phyloP scores from a whole-genome alignment of 2,888 invertebrate genomes.

The Papilio gigon region DNA sequence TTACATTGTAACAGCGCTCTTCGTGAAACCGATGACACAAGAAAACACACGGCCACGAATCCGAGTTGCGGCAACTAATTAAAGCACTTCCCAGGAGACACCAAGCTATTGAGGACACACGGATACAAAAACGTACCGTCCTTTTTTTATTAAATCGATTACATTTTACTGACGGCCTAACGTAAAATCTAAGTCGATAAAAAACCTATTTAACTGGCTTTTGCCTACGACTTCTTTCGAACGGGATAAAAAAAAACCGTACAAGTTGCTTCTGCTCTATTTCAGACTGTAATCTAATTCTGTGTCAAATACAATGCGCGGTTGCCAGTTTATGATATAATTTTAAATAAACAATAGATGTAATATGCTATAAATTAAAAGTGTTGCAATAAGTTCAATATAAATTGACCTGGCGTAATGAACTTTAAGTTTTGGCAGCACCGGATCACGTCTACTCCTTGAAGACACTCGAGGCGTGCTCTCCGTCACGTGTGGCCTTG shows the following conservation, averaged over 20 bases:
- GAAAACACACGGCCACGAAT: conserved; percentile 31
- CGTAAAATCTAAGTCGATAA: neutral
- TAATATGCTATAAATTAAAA: conserved; percentile 22
- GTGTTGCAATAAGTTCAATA: conserved; percentile 23
- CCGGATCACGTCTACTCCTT: conserved; percentile 23
- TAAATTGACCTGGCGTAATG: conserved; percentile 25
- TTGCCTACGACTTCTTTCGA: no score
- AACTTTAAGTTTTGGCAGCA: conserved; percentile 21
- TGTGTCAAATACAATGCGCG: no score
- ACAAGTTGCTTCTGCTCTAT: no score
- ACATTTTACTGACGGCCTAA: neutral
- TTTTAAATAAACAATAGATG: no score
- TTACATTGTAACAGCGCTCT: neutral
- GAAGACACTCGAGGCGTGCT: conserved; percentile 27
- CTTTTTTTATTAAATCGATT: neutral
- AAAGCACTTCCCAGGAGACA: conserved; percentile 47
- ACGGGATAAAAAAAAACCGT: no score
- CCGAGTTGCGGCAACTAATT: conserved; percentile 44
- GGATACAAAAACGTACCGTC: neutral
- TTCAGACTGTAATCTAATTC: no score
- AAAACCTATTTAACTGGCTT: no score
- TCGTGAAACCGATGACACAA: conserved; percentile 13
- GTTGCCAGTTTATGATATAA: no score
- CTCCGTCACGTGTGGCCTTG: conserved; percentile 29
- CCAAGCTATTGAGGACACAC: conserved; percentile 41